phyloP scores from a whole-genome alignment of 30 jellyfish, hydroid and myxozoan species.

The Pelagia noctiluca region DNA sequence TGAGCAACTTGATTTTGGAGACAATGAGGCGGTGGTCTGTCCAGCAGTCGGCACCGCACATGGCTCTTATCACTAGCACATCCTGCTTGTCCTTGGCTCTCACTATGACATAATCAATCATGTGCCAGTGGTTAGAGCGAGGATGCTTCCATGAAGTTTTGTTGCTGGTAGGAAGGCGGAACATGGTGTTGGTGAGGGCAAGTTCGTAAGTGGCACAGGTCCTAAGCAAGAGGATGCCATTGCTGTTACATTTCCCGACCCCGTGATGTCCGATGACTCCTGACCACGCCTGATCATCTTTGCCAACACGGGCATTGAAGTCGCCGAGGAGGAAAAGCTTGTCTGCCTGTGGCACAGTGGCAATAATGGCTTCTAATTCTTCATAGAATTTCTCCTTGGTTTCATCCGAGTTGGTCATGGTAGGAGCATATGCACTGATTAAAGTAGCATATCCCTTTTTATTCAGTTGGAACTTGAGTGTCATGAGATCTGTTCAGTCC shows the following conservation, averaged over 20 bases:
- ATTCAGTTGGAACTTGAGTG: constrained; percentile 32
- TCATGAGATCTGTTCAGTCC: too few species aligned
- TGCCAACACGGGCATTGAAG: constrained; percentile 72
- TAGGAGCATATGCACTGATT: constrained; percentile 56
- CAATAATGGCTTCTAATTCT: not conserved
- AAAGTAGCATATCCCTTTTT: constrained; percentile 19
- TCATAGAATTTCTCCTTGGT: constrained; percentile 30
- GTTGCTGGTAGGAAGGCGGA: constrained; percentile 13
- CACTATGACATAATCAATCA: constrained; percentile 44
- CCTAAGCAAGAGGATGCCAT: constrained; percentile 55
- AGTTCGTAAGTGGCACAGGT: constrained; percentile 46
- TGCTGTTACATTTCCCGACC: constrained; percentile 47
- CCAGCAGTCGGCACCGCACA: constrained; percentile 54
- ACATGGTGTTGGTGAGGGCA: constrained; percentile 54
- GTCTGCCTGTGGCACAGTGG: constrained; percentile 26
- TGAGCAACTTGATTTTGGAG: constrained; percentile 11
- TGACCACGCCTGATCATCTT: constrained; percentile 30
- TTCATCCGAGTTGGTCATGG: constrained; percentile 43
- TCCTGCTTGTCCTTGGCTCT: constrained; percentile 15
- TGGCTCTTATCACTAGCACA: not conserved
- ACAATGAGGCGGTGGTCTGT: constrained; percentile 39
- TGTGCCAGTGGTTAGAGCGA: constrained; percentile 57
- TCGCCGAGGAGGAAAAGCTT: constrained; percentile 57
- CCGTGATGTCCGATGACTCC: constrained; percentile 47
- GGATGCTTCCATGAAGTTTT: constrained; percentile 72